These are phyloP conservation scores for Drosophila trichaetosa DNA, from an alignment of 2,888 invertebrate genomes.

Conservation along the genomic window DNA sequence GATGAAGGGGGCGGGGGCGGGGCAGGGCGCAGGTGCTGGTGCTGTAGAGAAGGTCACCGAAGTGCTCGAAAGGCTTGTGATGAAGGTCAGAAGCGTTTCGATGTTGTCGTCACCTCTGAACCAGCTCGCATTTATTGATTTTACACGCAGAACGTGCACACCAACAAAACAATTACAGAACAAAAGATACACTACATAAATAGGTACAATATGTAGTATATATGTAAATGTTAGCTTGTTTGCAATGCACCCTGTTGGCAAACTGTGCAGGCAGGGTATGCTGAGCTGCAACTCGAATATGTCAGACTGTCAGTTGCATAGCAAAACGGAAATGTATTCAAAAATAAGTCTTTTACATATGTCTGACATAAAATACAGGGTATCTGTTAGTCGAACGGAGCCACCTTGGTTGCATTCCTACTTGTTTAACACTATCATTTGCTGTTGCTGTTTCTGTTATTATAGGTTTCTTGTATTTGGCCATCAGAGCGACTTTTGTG, in stretches of 20 bases:
- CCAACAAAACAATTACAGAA: conserved; percentile 18
- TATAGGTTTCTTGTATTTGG: conserved; percentile 29
- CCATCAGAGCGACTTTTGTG: conserved; percentile 62
- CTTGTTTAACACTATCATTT: conserved; percentile 17
- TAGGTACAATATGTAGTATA: not conserved
- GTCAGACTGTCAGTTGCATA: not conserved
- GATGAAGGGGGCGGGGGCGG: not conserved
- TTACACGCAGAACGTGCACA: conserved; percentile 58
- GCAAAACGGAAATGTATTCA: not conserved
- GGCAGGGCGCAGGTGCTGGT: not conserved
- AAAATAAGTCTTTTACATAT: not conserved
- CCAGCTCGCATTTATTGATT: conserved; percentile 81
- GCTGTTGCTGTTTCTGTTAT: not conserved
- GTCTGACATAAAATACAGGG: not conserved
- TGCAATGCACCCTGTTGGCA: conserved; percentile 34
- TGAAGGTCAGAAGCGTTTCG: conserved; percentile 73
- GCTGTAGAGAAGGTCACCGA: conserved; percentile 59
- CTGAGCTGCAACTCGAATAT: not conserved
- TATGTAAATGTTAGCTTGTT: conserved; percentile 30
- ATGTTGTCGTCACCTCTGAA: conserved; percentile 76
- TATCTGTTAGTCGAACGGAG: conserved; percentile 3
- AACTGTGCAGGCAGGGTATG: not conserved
- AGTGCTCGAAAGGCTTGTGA: conserved; percentile 41
- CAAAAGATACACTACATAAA: conserved; percentile 34
- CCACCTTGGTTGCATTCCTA: not conserved